phyloP scores from a whole-genome alignment of 2,797 vertebrate genomes.

The Oophaga sylvatica region DNA sequence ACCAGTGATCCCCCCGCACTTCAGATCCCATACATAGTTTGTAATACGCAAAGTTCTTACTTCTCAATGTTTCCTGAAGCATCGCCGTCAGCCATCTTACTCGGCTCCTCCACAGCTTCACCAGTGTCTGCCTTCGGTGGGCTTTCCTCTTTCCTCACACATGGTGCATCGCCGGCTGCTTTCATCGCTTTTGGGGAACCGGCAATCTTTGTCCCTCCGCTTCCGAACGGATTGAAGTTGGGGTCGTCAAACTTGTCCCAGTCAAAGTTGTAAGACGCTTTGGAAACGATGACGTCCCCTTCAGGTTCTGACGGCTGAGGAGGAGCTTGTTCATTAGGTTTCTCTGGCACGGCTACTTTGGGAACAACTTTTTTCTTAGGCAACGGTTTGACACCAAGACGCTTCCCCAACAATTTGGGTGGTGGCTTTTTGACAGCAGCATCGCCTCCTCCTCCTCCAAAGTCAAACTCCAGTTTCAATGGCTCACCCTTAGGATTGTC shows the following conservation, averaged over 20 bases:
- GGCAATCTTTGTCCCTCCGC: constrained; percentile 68
- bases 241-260: constrained; percentile 80
- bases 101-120: background rate
- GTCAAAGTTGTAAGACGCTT: constrained; percentile 74
- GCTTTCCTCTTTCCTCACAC: constrained; percentile 38
- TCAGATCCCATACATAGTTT: background rate
- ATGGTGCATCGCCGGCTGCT: background rate
- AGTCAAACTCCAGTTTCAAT: constrained; percentile 83
- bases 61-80: background rate
- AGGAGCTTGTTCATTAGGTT: constrained; percentile 46
- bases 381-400: constrained; percentile 71
- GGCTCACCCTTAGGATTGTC: constrained; percentile 62
- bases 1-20: too few relatives aligned
- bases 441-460: constrained; percentile 72
- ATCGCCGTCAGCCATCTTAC: background rate
- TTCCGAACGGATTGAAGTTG: constrained; percentile 78
- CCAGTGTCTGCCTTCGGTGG: background rate
- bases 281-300: constrained; percentile 62
- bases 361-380: constrained; percentile 64
- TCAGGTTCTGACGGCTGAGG: constrained; percentile 49
- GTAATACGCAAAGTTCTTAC: constrained; percentile 1
- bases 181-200: constrained; percentile 68
- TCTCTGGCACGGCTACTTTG: constrained; percentile 40
- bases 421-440: constrained; percentile 73
- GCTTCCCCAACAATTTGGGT: constrained; percentile 77